Evolutionary conservation across 1,140 invertebrate genomes (phyloP).

Genomic region (Ostrea denselamellosa): DNA sequence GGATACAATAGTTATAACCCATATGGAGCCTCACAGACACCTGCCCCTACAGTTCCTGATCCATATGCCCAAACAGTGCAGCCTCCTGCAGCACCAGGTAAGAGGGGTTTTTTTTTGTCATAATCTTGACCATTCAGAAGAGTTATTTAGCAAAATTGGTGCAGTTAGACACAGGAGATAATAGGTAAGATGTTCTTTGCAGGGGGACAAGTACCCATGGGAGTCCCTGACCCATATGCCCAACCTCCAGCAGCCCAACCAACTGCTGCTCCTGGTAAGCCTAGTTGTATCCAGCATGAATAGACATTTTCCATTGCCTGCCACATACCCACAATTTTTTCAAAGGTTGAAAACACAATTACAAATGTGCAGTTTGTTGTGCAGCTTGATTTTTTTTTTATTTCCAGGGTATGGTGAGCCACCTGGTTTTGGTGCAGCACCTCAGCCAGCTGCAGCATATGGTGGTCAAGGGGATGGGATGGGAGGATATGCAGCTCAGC

Average conservation of each 20-base stretch:
- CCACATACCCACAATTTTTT: background rate
- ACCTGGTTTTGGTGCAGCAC: slow-evolving; percentile 26
- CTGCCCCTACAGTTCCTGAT: slow-evolving; percentile 44
- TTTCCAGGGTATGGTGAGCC: slow-evolving; percentile 44
- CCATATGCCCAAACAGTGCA: slow-evolving; percentile 41
- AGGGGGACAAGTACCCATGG: slow-evolving; percentile 14
- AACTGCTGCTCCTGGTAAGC: background rate
- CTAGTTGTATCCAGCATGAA: slow-evolving; percentile 24
- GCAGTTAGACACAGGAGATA: background rate
- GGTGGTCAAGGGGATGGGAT: background rate
- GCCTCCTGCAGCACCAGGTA: slow-evolving; percentile 48
- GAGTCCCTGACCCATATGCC: slow-evolving; percentile 28
- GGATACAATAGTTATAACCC: slow-evolving; percentile 46
- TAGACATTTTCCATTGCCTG: background rate
- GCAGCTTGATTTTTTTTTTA: background rate
- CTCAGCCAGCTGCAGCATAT: slow-evolving; percentile 28
- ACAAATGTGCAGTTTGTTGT: too few species aligned
- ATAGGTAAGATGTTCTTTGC: slow-evolving; percentile 37
- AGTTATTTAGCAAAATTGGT: background rate
- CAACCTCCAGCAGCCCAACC: slow-evolving; percentile 21
- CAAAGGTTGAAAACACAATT: background rate
- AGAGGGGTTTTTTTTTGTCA: background rate
- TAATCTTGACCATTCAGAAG: background rate
- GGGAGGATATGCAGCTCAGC: slow-evolving; percentile 22
- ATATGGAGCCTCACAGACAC: slow-evolving; percentile 44